Base-by-base conservation (phyloP, 1,140 invertebrate species). In the Apis laboriosa region DNA sequence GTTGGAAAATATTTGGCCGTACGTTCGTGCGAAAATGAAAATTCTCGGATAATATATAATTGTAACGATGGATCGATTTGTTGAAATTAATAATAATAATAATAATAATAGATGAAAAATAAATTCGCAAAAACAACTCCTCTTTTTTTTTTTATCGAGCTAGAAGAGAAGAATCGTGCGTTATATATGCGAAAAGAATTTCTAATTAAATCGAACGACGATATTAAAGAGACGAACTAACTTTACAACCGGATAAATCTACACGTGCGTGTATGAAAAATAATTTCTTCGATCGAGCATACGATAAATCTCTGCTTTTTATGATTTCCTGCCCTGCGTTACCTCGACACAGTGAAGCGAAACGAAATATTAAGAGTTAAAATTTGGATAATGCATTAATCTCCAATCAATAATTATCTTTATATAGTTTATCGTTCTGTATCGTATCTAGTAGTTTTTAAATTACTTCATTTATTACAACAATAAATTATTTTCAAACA, bases 401-500 rank as follows among this genome's bases (percentile, higher is more conserved):
- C 60, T 71, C 60, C 84, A 60, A 82, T 58, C 63, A 82, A 67
- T 61, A 85, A 77, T 86, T 55, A 72, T 53, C 15, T 51, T 81
- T 56, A 19, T 55, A 43, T 43, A 43, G 34, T 43, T 43, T 43
- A 43, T 24, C 28, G 49, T 86, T 61, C 8, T 24, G 61, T 63
- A 17, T 43, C 24, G 28, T 43, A 24, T 61, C 53, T 80, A 43
- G 17, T 56, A 56, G 15, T 56, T 17, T 71, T 74, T 80, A 56
- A 75, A 63, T 70, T 74, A 75, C 21, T 70, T 56, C 71, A 21
- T 34, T 71, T 74, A 66, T 76, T 76, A 70, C 68, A 56, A 80
- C 68, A 56, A 80, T 64, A 78, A 82, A 79, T 85, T 85, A 81
- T 66, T 82, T 82, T 78, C 55, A 87, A 84, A 87, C 77, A 83